phyloP scores from a whole-genome alignment of 2,113 vertebrate species.

The Castor canadensis region DNA sequence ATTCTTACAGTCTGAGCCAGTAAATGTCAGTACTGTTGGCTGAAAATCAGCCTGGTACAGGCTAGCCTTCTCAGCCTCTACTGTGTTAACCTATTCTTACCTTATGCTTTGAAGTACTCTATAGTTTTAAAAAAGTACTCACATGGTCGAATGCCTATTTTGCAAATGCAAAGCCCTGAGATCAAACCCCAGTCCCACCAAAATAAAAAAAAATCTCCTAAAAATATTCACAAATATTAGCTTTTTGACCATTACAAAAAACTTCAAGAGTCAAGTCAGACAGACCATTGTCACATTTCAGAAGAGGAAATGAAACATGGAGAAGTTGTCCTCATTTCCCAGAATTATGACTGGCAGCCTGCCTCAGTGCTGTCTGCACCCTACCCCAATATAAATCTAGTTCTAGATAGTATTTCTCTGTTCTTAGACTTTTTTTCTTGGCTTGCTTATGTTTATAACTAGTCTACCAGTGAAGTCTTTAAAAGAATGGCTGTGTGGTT shows the following conservation, averaged over 20 bases:
- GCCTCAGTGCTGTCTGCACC: not conserved
- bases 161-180: too few species aligned
- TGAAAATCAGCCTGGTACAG: constrained; percentile 87
- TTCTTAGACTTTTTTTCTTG: not conserved
- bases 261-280: not conserved
- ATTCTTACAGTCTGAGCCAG: constrained; percentile 87
- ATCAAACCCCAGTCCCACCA: too few species aligned
- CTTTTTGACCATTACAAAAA: not conserved
- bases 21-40: constrained; percentile 92
- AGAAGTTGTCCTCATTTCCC: not conserved
- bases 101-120: not conserved
- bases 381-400: not conserved
- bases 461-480: not conserved
- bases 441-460: not conserved
- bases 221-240: not conserved
- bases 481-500: not conserved
- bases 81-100: not conserved
- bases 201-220: too few species aligned
- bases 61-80: constrained; percentile 84
- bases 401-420: not conserved
- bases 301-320: not conserved
- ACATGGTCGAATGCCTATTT: too few species aligned
- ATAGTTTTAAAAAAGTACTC: not conserved
- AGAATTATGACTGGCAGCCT: too few species aligned
- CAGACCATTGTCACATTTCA: not conserved